These are phyloP conservation scores for Glyptemys insculpta DNA, from an alignment of 2,797 vertebrate genomes.

Conservation along the genomic window DNA sequence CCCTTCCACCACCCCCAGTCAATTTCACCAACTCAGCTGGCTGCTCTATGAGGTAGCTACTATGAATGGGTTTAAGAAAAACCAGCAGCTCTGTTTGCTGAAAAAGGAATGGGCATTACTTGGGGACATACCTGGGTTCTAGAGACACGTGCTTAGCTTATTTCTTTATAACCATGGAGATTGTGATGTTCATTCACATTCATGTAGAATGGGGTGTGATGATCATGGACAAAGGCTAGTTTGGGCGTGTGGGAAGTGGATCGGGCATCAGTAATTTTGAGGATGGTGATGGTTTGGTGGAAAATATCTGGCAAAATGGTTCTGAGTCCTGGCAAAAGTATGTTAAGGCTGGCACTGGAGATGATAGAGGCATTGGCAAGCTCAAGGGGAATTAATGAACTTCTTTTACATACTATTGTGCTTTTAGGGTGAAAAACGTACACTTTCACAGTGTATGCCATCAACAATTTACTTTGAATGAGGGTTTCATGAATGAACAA, in stretches of 20 bases:
- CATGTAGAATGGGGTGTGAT: too few species aligned
- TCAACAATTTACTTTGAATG: not conserved
- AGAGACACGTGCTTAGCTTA: not conserved
- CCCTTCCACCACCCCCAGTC: not conserved
- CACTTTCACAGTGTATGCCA: not conserved
- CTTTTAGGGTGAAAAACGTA: rapidly evolving
- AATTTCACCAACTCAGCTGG: not conserved
- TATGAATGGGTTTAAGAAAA: not conserved
- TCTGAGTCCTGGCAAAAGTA: not conserved
- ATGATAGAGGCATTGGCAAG: not conserved
- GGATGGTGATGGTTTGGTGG: not conserved
- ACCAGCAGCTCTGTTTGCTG: not conserved
- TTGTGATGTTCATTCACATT: not conserved
- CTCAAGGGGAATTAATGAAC: too few species aligned
- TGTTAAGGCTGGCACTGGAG: too few species aligned
- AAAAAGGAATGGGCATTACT: not conserved
- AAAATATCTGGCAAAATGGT: not conserved
- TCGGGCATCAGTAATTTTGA: not conserved
- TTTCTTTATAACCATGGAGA: not conserved
- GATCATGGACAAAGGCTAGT: not conserved
- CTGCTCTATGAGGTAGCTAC: not conserved
- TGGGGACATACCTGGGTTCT: not conserved
- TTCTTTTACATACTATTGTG: not conserved
- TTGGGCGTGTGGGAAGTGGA: not conserved
- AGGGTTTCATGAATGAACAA: not conserved